phyloP scores from a whole-genome alignment of 2,888 invertebrate genomes.

The Andrena haemorrhoa region DNA sequence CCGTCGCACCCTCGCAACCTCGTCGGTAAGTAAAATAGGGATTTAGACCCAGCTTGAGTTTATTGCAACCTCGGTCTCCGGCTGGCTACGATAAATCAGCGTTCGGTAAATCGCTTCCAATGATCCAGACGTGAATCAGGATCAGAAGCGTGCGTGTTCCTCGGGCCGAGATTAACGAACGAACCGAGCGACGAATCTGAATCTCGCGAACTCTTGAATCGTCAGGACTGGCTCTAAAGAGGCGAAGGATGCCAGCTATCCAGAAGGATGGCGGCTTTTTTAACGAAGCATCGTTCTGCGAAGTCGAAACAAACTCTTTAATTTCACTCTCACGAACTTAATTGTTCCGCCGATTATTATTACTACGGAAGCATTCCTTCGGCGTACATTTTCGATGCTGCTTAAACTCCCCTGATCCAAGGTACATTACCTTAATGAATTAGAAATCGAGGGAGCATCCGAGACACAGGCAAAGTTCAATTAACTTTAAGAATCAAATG shows the following conservation, averaged over 20 bases:
- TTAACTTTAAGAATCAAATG: conserved; percentile 80
- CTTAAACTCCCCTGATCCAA: background rate
- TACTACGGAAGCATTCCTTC: background rate
- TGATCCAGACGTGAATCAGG: conserved; percentile 53
- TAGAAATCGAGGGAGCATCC: conserved; percentile 39
- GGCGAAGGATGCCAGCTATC: no score
- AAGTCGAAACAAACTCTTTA: no score
- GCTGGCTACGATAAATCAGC: conserved; percentile 67
- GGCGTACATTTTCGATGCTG: no score
- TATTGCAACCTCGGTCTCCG: conserved; percentile 74
- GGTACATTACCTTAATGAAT: conserved; percentile 62
- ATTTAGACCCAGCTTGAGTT: conserved; percentile 77
- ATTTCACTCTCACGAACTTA: no score
- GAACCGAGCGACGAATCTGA: background rate
- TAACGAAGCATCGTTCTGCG: no score
- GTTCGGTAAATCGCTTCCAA: conserved; percentile 60
- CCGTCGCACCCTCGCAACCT: conserved; percentile 60
- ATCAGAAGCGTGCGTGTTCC: conserved; percentile 6
- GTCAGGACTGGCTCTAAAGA: no score
- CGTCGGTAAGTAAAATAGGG: conserved; percentile 81
- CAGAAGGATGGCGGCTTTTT: no score
- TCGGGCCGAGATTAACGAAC: conserved; percentile 27
- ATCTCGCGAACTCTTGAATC: no score
- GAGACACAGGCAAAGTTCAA: conserved; percentile 70
- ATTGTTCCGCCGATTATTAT: no score